phyloP scores from a whole-genome alignment of 2,113 vertebrate species.

The Percopsis transmontana region DNA sequence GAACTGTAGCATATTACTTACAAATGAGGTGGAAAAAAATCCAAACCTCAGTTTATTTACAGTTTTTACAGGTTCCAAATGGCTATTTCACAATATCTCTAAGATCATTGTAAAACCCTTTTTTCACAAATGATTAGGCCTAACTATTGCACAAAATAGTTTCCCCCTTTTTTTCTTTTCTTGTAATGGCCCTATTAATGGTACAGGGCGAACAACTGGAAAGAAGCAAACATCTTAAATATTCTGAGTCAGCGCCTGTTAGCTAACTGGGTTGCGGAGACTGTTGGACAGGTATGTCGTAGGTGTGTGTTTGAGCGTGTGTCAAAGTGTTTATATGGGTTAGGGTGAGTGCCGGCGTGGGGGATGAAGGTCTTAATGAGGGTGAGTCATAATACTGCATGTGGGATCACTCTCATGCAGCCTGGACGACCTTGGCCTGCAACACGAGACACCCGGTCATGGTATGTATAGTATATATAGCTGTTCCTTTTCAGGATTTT shows the following conservation, averaged over 20 bases:
- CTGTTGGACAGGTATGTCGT: neutral
- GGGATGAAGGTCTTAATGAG: slow-evolving; percentile 24
- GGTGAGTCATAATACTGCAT: slow-evolving; percentile 29
- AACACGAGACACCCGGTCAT: neutral
- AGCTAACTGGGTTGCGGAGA: neutral
- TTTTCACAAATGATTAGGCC: neutral
- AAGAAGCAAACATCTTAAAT: neutral
- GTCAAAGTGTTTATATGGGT: slow-evolving; percentile 6
- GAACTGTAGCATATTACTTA: neutral
- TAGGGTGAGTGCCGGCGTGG: slow-evolving; percentile 4
- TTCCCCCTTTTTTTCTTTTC: neutral
- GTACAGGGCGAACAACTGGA: neutral
- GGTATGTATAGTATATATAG: too few relatives aligned
- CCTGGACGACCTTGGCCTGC: slow-evolving; percentile 3
- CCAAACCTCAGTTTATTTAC: neutral
- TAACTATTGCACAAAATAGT: neutral
- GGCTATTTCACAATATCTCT: slow-evolving; percentile 3
- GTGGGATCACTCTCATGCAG: neutral
- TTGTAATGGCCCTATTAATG: neutral
- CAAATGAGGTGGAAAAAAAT: neutral
- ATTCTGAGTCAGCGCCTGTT: neutral
- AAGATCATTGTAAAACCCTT: neutral
- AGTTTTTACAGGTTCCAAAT: neutral
- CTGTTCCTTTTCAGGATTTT: too few relatives aligned
- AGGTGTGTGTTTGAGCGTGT: neutral